A percentile compares a stretch with the other conserved stretches of the same genome.
phyloP scores from a whole-genome alignment of 2,888 invertebrate species.

The Nasonovia ribisnigri region DNA sequence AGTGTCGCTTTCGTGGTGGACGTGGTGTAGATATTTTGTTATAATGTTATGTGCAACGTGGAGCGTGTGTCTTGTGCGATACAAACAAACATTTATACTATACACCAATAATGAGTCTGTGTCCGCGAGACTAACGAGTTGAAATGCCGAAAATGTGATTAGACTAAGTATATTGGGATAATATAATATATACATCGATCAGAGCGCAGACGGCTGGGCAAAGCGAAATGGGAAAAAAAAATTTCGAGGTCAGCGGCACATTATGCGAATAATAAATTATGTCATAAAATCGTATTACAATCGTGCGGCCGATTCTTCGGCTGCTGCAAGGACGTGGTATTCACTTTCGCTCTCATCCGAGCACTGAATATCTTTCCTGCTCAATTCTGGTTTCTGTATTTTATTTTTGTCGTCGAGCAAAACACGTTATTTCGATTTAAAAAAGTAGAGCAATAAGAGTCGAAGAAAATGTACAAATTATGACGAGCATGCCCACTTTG shows the following conservation, averaged over 20 bases:
- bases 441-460: background rate
- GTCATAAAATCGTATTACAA: background rate
- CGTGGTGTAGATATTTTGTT: background rate
- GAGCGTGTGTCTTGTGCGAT: background rate
- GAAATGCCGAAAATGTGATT: background rate
- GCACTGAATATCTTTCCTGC: background rate
- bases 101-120: background rate
- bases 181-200: background rate
- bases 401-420: background rate
- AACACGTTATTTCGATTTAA: background rate
- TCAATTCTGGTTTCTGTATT: background rate
- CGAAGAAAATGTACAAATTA: background rate
- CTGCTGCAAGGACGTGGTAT: background rate
- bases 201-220: background rate
- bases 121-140: background rate
- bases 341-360: slow-evolving; percentile 11
- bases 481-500: background rate
- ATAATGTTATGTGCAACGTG: background rate
- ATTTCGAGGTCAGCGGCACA: background rate
- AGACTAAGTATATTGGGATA: background rate
- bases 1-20: background rate
- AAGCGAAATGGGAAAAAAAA: background rate
- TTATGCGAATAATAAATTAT: background rate
- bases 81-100: background rate
- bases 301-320: background rate